Conservation (phyloP, 2,888 invertebrate genomes). For the Coenonympha glycerion region DNA sequence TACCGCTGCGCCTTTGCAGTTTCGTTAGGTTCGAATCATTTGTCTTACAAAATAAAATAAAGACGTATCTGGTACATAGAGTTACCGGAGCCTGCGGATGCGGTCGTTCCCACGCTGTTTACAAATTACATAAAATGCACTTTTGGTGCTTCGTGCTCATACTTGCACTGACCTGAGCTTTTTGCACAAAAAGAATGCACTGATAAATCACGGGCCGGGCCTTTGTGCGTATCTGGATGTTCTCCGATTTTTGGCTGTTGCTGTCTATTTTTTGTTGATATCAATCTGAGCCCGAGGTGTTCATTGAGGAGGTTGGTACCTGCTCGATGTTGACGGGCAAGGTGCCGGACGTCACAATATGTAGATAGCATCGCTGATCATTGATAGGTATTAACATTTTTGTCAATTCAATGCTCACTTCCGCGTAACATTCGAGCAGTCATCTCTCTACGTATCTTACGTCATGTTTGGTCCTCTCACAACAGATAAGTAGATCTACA, state of each 20-base stretch:
- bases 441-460: background rate
- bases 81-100: background rate
- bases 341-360: conserved; percentile 70
- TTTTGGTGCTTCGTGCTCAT: conserved; percentile 71
- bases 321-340: conserved; percentile 70
- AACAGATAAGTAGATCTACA: background rate
- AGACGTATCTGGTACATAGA: no score
- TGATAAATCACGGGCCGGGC: conserved; percentile 70
- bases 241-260: conserved; percentile 57
- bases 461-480: background rate
- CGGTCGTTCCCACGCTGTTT: conserved; percentile 62
- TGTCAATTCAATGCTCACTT: conserved; percentile 41
- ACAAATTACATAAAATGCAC: conserved; percentile 70
- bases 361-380: conserved; percentile 49
- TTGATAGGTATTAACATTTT: background rate
- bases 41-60: no score
- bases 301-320: conserved; percentile 56
- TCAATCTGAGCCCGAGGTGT: conserved; percentile 52
- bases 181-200: conserved; percentile 68
- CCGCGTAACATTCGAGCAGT: conserved; percentile 44
- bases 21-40: no score
- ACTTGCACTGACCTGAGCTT: conserved; percentile 71
- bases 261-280: conserved; percentile 54
- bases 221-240: conserved; percentile 61
- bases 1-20: no score